Evolutionary conservation across 2,888 invertebrate species (phyloP).

Genomic region (Patella pellucida): DNA sequence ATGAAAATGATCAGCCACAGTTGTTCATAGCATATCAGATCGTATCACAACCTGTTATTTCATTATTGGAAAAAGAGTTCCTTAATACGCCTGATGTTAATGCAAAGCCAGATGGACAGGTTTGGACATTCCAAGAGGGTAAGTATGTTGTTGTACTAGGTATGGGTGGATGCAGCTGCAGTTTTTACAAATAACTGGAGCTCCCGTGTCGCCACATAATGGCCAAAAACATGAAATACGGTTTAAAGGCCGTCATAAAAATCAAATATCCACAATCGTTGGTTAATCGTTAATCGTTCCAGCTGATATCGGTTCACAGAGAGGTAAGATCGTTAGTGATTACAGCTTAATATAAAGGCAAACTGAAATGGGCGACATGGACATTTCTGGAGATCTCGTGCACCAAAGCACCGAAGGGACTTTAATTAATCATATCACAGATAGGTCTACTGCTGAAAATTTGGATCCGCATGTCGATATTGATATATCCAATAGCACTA

Average conservation of each 20-base stretch:
- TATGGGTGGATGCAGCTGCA: neutral
- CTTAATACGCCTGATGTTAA: neutral
- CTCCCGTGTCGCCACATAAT: neutral
- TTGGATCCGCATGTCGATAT: too few relatives aligned
- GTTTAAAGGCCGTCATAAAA: neutral
- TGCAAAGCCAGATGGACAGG: neutral
- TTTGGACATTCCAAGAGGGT: neutral
- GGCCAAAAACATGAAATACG: neutral
- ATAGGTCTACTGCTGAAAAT: too few relatives aligned
- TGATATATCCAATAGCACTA: too few relatives aligned
- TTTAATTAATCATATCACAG: too few relatives aligned
- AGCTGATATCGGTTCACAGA: neutral
- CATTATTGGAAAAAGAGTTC: conserved; percentile 1
- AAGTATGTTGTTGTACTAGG: neutral
- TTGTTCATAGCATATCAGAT: neutral
- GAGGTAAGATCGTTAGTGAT: too few relatives aligned
- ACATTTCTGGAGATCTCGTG: too few relatives aligned
- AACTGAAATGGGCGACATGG: too few relatives aligned
- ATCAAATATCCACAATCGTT: neutral
- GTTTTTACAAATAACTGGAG: neutral
- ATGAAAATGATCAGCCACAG: neutral
- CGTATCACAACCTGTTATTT: neutral
- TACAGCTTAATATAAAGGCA: too few relatives aligned
- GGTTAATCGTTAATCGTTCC: neutral
- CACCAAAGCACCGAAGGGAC: too few relatives aligned